These are phyloP conservation scores for Cheilosia vulpina DNA, from an alignment of 2,888 invertebrate species.

Conservation along the genomic window DNA sequence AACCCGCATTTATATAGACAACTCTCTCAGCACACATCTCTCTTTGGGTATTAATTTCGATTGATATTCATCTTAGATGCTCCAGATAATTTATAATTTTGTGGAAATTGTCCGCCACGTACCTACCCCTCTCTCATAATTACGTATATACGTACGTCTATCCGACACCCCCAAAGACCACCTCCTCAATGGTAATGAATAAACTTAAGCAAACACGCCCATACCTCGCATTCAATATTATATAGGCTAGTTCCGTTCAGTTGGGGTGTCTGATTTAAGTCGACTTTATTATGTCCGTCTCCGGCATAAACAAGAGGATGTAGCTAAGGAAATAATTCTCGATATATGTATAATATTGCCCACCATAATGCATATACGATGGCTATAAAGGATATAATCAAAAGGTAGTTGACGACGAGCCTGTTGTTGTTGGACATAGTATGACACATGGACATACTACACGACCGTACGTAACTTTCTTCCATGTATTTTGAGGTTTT, in stretches of 20 bases:
- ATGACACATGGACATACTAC: not conserved
- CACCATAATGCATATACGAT: constrained; percentile 23
- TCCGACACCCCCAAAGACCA: not conserved
- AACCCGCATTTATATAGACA: not conserved
- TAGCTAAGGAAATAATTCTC: constrained; percentile 36
- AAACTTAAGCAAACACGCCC: constrained; percentile 27
- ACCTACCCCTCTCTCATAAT: not conserved
- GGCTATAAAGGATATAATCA: constrained; percentile 22
- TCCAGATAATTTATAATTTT: constrained; percentile 50
- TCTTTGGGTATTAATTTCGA: constrained; percentile 14
- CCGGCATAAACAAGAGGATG: constrained; percentile 53
- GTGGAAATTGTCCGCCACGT: constrained; percentile 9
- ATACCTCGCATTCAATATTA: constrained; percentile 9
- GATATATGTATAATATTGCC: constrained; percentile 31
- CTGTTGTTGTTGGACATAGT: constrained; percentile 11
- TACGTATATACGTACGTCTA: constrained; percentile 5
- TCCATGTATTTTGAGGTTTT: not conserved
- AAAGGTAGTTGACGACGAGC: constrained; percentile 26
- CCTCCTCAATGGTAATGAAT: not conserved
- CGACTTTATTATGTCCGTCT: constrained; percentile 56
- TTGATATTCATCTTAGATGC: constrained; percentile 49
- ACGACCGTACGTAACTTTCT: not conserved
- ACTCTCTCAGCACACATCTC: constrained; percentile 10
- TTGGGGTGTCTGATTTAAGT: constrained; percentile 48
- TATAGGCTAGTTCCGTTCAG: not conserved